Base-by-base conservation (phyloP, 1,140 invertebrate genomes). In the Caligus rogercresseyi region DNA sequence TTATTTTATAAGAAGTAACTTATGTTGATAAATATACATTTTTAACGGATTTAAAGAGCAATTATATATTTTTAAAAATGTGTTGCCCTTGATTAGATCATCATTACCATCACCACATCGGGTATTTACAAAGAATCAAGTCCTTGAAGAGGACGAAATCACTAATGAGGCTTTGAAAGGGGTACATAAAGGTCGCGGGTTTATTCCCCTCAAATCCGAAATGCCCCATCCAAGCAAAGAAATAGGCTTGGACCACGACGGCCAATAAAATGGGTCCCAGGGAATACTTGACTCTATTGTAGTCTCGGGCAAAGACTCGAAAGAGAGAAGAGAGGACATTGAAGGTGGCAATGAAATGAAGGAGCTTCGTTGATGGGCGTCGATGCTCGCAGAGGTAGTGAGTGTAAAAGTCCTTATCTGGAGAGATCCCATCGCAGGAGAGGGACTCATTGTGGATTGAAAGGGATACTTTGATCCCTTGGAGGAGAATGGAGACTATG, bases 171-270 rank as follows among this genome's bases (percentile, higher is more conserved):
- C 53, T 54, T 11, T 68, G 66, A 52, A 69, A 23, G 1, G 68
- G 68, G 65, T 69, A 65, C 25, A 66, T 63, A 25, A 69, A 69
- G 0, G 68, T 69, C 1, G 68, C 68, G 20, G 68, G 68, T 54
- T 67, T 69, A 43, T 69, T 69, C 54, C 64, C 66, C 54, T 69
- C 68, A 61, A 69, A 67, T 31, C 64, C 59, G 21, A 68, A 69
- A 54, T 69, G 68, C 24, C 67, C 67, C 18, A 67, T 23, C 68
- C 68, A 69, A 7, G 68, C 68, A 7, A 69, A 66, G 7, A 25
- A 58, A 51, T 69, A 69, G 4, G 54, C 67, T 26, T 66, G 65
- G n/a, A 14, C 62, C 25, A 3, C 64, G 13, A 16, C 54, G 54
- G 0, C 63, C 18, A n/a, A 61, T 24, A 1, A 64, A 1, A 16